These are phyloP conservation scores for Drosophila kanapiae DNA, from an alignment of 1,140 invertebrate species.

Conservation along the genomic window DNA sequence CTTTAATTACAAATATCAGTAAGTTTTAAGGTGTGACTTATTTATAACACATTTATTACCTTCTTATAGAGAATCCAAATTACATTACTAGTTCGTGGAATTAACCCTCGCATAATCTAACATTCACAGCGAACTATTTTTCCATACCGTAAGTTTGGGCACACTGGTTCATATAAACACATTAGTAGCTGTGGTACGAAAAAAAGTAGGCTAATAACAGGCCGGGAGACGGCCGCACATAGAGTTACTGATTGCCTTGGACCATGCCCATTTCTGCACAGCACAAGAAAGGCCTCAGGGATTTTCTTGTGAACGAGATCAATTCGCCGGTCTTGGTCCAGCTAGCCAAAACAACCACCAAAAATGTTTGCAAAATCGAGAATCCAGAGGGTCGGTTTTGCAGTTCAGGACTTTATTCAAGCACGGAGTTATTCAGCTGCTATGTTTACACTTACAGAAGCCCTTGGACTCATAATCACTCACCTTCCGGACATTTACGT, in stretches of 20 bases:
- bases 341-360: conserved; percentile 61
- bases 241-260: neutral
- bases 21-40: no score
- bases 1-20: neutral
- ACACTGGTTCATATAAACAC: conserved; percentile 1
- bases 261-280: conserved; percentile 58
- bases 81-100: neutral
- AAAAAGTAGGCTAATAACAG: neutral
- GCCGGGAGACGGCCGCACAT: neutral
- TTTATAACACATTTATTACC: neutral
- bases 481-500: conserved; percentile 83
- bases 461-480: conserved; percentile 84
- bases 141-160: neutral
- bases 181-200: neutral
- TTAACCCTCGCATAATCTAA: neutral
- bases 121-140: neutral
- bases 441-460: conserved; percentile 84
- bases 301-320: conserved; percentile 57
- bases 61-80: neutral
- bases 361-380: conserved; percentile 55
- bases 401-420: neutral
- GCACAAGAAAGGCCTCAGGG: conserved; percentile 52
- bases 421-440: neutral
- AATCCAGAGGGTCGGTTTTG: conserved; percentile 47
- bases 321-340: conserved; percentile 58